Percentiles rank a stretch among this genome's conserved stretches.
Conservation (phyloP, 2,888 invertebrate genomes). For the Torymus aiolomorphi region DNA sequence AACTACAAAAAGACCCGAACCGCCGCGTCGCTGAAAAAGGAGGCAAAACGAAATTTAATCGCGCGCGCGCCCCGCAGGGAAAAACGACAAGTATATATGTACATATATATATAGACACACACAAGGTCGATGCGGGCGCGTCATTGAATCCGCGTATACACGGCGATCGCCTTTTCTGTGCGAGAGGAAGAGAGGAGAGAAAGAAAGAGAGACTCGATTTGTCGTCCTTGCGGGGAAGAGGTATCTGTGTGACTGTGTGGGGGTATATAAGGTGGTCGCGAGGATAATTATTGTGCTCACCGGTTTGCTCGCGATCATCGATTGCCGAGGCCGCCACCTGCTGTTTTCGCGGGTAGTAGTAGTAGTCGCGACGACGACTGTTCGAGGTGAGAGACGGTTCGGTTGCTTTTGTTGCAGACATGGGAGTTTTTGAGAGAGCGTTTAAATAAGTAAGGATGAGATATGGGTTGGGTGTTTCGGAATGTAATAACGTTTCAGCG, state of each 20-base stretch:
- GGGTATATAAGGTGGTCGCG: slow-evolving; percentile 24
- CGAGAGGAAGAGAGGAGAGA: too few relatives aligned
- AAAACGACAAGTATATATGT: slow-evolving; percentile 19
- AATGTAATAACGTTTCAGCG: too few relatives aligned
- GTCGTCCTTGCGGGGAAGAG: slow-evolving; percentile 39
- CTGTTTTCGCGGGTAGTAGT: not conserved
- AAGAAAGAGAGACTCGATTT: slow-evolving; percentile 17
- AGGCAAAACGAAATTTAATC: slow-evolving; percentile 48
- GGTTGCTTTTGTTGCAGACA: too few relatives aligned
- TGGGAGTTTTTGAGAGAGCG: too few relatives aligned
- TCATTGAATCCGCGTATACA: slow-evolving; percentile 29
- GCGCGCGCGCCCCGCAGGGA: slow-evolving; percentile 3
- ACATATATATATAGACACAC: too few relatives aligned
- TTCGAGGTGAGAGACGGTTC: too few relatives aligned
- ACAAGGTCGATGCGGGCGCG: slow-evolving; percentile 43
- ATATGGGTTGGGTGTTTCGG: too few relatives aligned
- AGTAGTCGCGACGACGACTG: not conserved
- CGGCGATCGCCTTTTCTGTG: slow-evolving; percentile 21
- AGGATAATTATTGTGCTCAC: slow-evolving; percentile 60
- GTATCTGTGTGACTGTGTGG: too few relatives aligned
- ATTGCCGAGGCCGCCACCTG: slow-evolving; percentile 49
- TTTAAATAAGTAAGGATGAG: too few relatives aligned
- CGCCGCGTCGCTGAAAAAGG: not conserved
- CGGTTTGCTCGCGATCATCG: slow-evolving; percentile 58
- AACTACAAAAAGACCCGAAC: too few relatives aligned